phyloP scores from a whole-genome alignment of 2,888 invertebrate species.

The Pristionchus arcanus region DNA sequence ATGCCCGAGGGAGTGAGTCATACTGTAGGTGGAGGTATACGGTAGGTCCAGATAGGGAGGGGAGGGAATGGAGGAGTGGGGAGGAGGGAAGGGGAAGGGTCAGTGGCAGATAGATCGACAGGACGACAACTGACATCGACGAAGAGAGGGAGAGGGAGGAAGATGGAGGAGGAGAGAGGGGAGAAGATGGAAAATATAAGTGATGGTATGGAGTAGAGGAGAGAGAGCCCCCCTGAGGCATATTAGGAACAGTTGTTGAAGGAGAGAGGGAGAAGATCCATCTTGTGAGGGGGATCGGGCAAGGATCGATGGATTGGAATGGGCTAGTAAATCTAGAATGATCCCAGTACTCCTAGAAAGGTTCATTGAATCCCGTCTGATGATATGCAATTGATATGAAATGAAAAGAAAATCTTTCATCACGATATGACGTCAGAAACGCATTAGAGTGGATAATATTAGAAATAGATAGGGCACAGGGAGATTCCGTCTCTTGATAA shows the following conservation, averaged over 20 bases:
- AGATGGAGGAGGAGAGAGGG: slow-evolving; percentile 12
- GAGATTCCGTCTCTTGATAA: not conserved
- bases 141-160: not conserved
- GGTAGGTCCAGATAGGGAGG: slow-evolving; percentile 19
- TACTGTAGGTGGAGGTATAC: slow-evolving; percentile 17
- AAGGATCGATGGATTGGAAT: slow-evolving; percentile 14
- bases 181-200: slow-evolving; percentile 43
- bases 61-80: not conserved
- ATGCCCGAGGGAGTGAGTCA: not conserved
- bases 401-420: not conserved
- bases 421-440: not conserved
- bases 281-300: not conserved
- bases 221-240: slow-evolving; percentile 18
- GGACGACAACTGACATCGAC: slow-evolving; percentile 20
- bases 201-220: slow-evolving; percentile 50
- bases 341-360: not conserved
- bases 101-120: not conserved
- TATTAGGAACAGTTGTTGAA: slow-evolving; percentile 52
- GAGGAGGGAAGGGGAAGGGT: slow-evolving; percentile 7
- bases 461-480: not conserved
- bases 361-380: not conserved
- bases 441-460: slow-evolving; percentile 12
- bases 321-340: not conserved
- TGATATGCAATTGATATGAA: not conserved
- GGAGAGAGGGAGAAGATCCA: not conserved